Evolutionary conservation across 1,140 invertebrate genomes (phyloP), one percentile per base, ranked within the genome.

Genomic region (Melitaea cinxia): DNA sequence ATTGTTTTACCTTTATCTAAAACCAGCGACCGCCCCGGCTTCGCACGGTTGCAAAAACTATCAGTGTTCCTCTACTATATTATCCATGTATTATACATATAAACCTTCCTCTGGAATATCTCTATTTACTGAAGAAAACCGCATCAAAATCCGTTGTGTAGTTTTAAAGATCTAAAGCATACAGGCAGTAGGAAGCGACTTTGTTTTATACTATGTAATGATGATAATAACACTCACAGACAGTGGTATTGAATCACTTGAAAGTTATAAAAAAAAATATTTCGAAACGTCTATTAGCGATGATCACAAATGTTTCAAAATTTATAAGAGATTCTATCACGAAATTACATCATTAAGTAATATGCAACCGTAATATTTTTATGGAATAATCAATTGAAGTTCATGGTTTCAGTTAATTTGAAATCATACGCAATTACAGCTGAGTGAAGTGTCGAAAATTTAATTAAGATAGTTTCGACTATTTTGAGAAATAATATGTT

Each of bases 321-420:
- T 24, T 47, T 23, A 42, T 49, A 58, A 58, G 28, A 45, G 24
- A 30, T 47, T 24, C 42, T 12, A 50, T 56, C 17, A 56, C 23
- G 53, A 64, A 64, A 56, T 49, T 23, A 23, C 57, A n/a, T 49
- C 10, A 24, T 64, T 50, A 56, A 12, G 30, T 64, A 55, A 63
- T 63, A 30, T 19, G 35, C 55, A 24, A 45, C 37, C 39, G 55
- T 57, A 57, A 57, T 57, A 39, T 52, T 49, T 55, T 56, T 37
- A 50, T 50, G 53, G 45, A 49, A 64, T 28, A 64, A 64, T 64
- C 53, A 35, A 64, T 64, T 64, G 53, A 64, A 64, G 61, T 56
- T 64, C 61, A 64, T 57, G 61, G 61, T 64, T 64, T 37, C 30
- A 60, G 37, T 37, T 21, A 47, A 49, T 50, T 19, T 53, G 61